Evolutionary conservation across 2,113 vertebrate genomes (phyloP), one percentile per base, ranked within the genome.

Genomic region (Tapirus terrestris): DNA sequence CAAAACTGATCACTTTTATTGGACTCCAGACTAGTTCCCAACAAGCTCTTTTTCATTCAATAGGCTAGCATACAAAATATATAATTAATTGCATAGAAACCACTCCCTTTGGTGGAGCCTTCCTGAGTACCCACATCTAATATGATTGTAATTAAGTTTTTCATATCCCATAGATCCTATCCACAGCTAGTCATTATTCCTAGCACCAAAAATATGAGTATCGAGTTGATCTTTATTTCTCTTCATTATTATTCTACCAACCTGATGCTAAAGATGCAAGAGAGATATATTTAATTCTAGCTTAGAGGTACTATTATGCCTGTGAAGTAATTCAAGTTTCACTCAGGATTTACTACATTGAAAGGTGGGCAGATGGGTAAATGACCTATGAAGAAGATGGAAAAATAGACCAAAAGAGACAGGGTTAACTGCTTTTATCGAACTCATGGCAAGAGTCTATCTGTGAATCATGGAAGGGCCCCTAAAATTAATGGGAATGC

Each of bases 111-210:
- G 11, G 45, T 79, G 73, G 2, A 91, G 9, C 25, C 72, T 76
- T 89, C 27, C 53, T 73, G 73, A 60, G 20, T 61, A 36, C 2
- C 31, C 14, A 65, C 9, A 27, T 68, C 20, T 85, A 92, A 65
- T 43, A 94, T 65, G 4, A 91, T 67, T 88, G 79, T 60, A 89
- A 70, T 45, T 51, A 94, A 51, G 20, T 65, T 96, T 80, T 48
- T 39, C 25, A 80, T 12, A 73, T 60, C 3, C 5, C 6, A 67
- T 58, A 91, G 29, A 80, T 60, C 13, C 1, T 70, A 27, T 36
- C 81, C 12, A 45, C 1, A 48, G 29, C 16, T 61, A 31, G 10
- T 92, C 33, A n/a, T 67, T 72, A 77, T 65, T 65, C 2, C 33
- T 53, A 29, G 20, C 56, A 73, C 9, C 27, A 89, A 88, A 83